Evolutionary conservation across 2,888 invertebrate species (phyloP).

Genomic region (Carabus problematicus): DNA sequence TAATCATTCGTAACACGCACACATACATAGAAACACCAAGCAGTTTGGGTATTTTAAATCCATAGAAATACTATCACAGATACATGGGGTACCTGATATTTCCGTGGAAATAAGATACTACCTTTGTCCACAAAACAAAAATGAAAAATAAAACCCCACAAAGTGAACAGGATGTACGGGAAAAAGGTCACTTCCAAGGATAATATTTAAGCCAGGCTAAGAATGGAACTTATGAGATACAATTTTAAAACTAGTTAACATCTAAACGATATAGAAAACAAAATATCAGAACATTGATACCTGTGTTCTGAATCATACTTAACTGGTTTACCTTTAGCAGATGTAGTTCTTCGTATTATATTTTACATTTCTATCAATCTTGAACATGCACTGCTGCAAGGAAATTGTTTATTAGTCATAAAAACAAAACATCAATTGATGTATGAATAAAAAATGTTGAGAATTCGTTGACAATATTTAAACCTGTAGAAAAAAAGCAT

Average conservation of each 20-base stretch:
- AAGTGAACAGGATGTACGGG: slow-evolving; percentile 7
- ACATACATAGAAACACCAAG: slow-evolving; percentile 32
- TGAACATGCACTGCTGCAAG: slow-evolving; percentile 23
- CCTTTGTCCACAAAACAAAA: background rate
- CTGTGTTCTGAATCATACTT: slow-evolving; percentile 37
- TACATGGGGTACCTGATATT: background rate
- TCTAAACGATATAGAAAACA: slow-evolving; percentile 19
- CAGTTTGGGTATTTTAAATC: slow-evolving; percentile 14
- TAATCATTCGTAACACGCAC: slow-evolving; percentile 12
- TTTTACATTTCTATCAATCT: slow-evolving; percentile 30
- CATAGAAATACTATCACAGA: slow-evolving; percentile 10
- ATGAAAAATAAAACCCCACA: slow-evolving; percentile 32
- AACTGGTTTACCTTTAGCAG: slow-evolving; percentile 11
- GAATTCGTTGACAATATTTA: background rate
- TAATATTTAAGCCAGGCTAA: background rate
- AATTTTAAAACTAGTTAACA: slow-evolving; percentile 3
- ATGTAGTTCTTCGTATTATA: background rate
- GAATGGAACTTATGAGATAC: slow-evolving; percentile 4
- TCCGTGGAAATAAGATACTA: slow-evolving; percentile 16
- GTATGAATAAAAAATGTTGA: background rate
- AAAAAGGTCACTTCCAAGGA: no score
- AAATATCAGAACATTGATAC: slow-evolving; percentile 40
- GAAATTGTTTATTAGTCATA: background rate
- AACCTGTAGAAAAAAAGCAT: no score
- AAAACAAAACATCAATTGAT: slow-evolving; percentile 1